Evolutionary conservation across 2,888 invertebrate species (phyloP).

Genomic region (Chamaedrilus cognettii): DNA sequence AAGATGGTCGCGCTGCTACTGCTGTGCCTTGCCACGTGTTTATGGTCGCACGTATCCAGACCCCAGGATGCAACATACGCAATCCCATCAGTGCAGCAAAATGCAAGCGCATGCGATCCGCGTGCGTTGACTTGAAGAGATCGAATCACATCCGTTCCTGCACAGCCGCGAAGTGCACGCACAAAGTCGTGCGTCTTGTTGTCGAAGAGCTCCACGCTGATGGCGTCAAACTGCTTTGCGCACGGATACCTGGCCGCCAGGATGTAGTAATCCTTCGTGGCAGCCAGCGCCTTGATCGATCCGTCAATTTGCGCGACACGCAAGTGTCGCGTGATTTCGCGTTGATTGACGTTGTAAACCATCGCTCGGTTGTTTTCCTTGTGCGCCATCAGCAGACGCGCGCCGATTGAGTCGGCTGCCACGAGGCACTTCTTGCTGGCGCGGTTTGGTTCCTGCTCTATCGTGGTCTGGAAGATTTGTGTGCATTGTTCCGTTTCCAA

Average conservation of each 20-base stretch:
- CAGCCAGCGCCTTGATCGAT: conserved; percentile 49
- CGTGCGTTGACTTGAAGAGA: conserved; percentile 47
- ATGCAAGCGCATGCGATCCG: conserved; percentile 52
- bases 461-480: not conserved
- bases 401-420: conserved; percentile 43
- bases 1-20: conserved; percentile 45
- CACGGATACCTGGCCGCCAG: conserved; percentile 50
- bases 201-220: conserved; percentile 53
- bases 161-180: conserved; percentile 52
- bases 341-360: conserved; percentile 47
- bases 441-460: conserved; percentile 1
- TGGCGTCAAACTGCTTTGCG: conserved; percentile 50
- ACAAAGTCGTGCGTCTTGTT: conserved; percentile 46
- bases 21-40: conserved; percentile 54
- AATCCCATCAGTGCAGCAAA: conserved; percentile 45
- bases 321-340: conserved; percentile 47
- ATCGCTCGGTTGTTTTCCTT: conserved; percentile 46
- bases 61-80: conserved; percentile 57
- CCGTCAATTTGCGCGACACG: conserved; percentile 43
- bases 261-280: conserved; percentile 52
- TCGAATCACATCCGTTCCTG: conserved; percentile 43
- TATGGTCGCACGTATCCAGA: conserved; percentile 58
- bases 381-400: conserved; percentile 49
- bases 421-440: conserved; percentile 33
- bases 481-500: conserved; percentile 26